These are phyloP conservation scores for Elachura formosa DNA, from an alignment of 2,113 vertebrate species.

Conservation along the genomic window DNA sequence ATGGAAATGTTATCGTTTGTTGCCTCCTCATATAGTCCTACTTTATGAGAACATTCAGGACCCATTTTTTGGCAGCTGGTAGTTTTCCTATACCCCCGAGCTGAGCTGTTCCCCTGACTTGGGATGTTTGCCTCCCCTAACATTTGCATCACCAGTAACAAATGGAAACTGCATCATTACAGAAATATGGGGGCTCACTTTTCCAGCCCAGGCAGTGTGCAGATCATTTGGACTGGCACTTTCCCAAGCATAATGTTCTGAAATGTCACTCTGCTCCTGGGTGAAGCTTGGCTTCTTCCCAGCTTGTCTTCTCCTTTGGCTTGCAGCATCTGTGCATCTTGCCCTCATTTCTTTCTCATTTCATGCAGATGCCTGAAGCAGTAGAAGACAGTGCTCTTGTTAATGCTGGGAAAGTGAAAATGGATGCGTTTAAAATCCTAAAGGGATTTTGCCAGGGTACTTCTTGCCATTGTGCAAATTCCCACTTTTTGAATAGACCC, in stretches of 20 bases:
- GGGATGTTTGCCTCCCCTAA: neutral
- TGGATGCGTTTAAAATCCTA: neutral
- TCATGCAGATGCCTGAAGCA: neutral
- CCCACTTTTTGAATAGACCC: neutral
- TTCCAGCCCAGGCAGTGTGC: neutral
- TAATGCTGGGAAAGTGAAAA: neutral
- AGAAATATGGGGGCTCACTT: neutral
- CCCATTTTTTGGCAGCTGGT: neutral
- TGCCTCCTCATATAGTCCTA: neutral
- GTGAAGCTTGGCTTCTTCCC: neutral
- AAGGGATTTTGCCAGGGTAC: neutral
- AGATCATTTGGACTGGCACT: neutral
- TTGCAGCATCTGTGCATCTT: neutral
- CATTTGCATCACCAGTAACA: neutral
- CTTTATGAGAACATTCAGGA: neutral
- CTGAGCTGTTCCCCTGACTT: neutral
- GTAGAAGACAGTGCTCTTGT: neutral
- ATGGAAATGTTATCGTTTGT: neutral
- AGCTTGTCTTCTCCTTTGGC: neutral
- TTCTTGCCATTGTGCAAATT: neutral
- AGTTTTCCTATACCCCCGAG: neutral
- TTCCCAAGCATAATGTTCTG: neutral
- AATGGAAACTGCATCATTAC: neutral
- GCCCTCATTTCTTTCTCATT: neutral
- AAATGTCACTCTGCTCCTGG: conserved; percentile 9